A percentile compares a stretch with the other conserved stretches of the same genome.
Evolutionary conservation across 2,113 vertebrate genomes (phyloP).

Genomic region (Centropristis striata): DNA sequence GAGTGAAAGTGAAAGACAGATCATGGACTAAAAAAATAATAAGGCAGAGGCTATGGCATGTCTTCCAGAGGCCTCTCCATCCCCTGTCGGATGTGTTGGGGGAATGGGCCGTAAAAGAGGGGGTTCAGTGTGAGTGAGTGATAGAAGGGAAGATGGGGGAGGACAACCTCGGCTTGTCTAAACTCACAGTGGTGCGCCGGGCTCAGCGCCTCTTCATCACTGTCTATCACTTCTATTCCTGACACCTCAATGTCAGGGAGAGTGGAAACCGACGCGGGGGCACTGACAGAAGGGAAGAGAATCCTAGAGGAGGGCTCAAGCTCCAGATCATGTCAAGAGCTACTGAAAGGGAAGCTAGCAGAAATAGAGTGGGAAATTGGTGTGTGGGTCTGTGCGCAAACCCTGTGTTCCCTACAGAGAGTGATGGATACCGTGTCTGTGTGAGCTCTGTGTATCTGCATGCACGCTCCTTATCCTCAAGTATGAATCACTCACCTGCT

Average conservation of each 20-base stretch:
- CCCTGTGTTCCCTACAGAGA: not conserved
- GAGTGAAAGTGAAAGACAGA: conserved; percentile 28
- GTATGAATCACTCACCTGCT: conserved; percentile 87
- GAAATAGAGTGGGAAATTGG: conserved; percentile 10
- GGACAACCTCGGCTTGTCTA: conserved; percentile 66
- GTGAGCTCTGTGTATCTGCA: not conserved
- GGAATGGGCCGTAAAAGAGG: conserved; percentile 52
- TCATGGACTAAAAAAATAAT: conserved; percentile 12
- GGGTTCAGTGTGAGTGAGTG: conserved; percentile 57
- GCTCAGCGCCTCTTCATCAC: conserved; percentile 66
- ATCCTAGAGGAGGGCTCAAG: conserved; percentile 27
- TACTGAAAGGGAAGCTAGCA: conserved; percentile 30
- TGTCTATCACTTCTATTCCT: conserved; percentile 75
- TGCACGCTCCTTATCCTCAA: not conserved
- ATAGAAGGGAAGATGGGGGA: conserved; percentile 60
- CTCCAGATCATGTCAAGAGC: conserved; percentile 56
- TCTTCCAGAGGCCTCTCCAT: conserved; percentile 30
- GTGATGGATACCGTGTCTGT: conserved; percentile 23
- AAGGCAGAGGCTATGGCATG: conserved; percentile 9
- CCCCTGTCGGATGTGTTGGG: conserved; percentile 40
- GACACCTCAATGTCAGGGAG: conserved; percentile 72
- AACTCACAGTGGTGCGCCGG: conserved; percentile 58
- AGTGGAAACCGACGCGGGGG: conserved; percentile 44
- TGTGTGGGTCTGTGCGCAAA: conserved; percentile 4
- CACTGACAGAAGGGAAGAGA: conserved; percentile 54